Evolutionary conservation across 2,888 invertebrate genomes (phyloP).

Genomic region (Acanthopleura granulata): DNA sequence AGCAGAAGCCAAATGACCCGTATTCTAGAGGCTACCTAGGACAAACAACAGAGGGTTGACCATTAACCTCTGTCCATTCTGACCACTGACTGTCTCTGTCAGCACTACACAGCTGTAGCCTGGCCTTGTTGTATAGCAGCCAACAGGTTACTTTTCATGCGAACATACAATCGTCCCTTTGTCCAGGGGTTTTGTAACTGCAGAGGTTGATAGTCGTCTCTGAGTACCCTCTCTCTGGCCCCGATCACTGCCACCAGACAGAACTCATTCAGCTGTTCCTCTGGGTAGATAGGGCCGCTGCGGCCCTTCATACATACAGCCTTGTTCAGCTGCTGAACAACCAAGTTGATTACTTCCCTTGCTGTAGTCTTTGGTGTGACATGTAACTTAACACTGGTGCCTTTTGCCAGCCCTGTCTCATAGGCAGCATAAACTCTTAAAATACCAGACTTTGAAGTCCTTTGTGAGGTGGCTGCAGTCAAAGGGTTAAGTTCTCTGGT

Average conservation of each 20-base stretch:
- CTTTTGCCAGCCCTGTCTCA: slow-evolving; percentile 92
- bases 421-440: slow-evolving; percentile 95
- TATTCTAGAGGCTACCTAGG: too few relatives aligned
- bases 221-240: slow-evolving; percentile 90
- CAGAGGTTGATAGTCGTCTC: slow-evolving; percentile 94
- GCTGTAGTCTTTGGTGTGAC: slow-evolving; percentile 94
- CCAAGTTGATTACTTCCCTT: slow-evolving; percentile 93
- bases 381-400: slow-evolving; percentile 93
- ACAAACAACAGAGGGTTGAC: too few relatives aligned
- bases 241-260: slow-evolving; percentile 97
- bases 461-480: neutral
- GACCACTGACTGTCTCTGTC: neutral
- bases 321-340: slow-evolving; percentile 91
- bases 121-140: slow-evolving; percentile 70
- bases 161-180: slow-evolving; percentile 91
- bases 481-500: slow-evolving; percentile 1
- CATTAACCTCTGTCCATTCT: too few relatives aligned
- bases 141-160: slow-evolving; percentile 82
- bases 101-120: slow-evolving; percentile 67
- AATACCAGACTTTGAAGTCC: slow-evolving; percentile 53
- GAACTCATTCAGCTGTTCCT: slow-evolving; percentile 86
- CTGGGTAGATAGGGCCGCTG: slow-evolving; percentile 82
- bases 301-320: slow-evolving; percentile 70
- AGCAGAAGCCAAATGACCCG: too few relatives aligned
- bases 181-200: slow-evolving; percentile 97